phyloP scores from a whole-genome alignment of 2,888 invertebrate genomes.

The Parnassius mnemosyne region DNA sequence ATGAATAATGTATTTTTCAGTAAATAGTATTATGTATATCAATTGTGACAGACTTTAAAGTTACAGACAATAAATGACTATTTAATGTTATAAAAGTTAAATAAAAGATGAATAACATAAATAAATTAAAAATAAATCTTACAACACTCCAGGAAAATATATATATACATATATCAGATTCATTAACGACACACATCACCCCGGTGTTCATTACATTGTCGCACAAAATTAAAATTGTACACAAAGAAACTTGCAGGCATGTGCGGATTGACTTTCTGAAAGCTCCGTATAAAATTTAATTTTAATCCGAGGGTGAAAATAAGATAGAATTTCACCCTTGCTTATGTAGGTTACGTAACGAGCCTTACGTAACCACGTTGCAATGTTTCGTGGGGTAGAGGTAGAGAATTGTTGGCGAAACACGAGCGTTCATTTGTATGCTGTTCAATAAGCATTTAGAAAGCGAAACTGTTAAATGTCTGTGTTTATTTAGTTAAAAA shows the following conservation, averaged over 20 bases:
- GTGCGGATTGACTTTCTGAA: constrained; percentile 55
- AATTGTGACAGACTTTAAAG: no score
- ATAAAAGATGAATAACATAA: no score
- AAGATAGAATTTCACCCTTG: constrained; percentile 73
- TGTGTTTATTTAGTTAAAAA: no score
- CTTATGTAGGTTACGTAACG: constrained; percentile 56
- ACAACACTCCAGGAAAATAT: constrained; percentile 16
- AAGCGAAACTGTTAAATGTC: not conserved
- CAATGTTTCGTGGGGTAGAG: constrained; percentile 29
- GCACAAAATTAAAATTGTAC: constrained; percentile 63
- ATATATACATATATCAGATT: constrained; percentile 14
- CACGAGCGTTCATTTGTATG: constrained; percentile 8
- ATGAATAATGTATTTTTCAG: no score
- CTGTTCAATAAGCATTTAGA: constrained; percentile 13
- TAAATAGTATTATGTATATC: no score
- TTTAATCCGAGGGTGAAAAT: constrained; percentile 71
- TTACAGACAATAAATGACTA: no score
- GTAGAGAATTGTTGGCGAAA: constrained; percentile 25
- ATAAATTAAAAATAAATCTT: not conserved
- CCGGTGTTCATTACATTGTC: constrained; percentile 23
- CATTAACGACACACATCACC: constrained; percentile 39
- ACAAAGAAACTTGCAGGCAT: constrained; percentile 53
- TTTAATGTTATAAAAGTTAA: no score
- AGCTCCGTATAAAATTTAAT: constrained; percentile 71
- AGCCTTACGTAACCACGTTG: constrained; percentile 44